Percentiles rank a stretch among this genome's conserved stretches.
These are phyloP conservation scores for Dunckerocampus dactyliophorus DNA, from an alignment of 2,113 vertebrate species.

Conservation along the genomic window DNA sequence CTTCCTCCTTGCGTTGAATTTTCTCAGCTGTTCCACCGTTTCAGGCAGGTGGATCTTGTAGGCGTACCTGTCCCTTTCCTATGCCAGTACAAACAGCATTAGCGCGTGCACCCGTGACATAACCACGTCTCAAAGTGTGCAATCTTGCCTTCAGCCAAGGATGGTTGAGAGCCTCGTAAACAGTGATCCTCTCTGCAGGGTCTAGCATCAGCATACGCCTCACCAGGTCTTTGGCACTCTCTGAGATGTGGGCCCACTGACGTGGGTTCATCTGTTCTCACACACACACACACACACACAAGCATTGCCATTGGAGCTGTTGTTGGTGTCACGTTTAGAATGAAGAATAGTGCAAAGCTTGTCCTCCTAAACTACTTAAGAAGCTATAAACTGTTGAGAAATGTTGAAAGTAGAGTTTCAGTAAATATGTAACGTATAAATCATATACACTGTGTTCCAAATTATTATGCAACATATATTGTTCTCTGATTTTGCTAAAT, in stretches of 20 bases:
- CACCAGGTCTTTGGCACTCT: conserved; percentile 98
- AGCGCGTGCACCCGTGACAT: neutral
- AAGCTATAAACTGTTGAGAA: neutral
- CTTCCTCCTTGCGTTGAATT: conserved; percentile 98
- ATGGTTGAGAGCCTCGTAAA: conserved; percentile 98
- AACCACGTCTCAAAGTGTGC: neutral
- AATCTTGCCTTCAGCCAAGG: conserved; percentile 92
- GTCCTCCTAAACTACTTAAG: neutral
- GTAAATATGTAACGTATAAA: too few relatives aligned
- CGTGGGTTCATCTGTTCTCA: conserved; percentile 90
- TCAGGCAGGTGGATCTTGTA: conserved; percentile 99
- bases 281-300: conserved; percentile 2
- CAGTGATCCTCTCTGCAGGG: conserved; percentile 97
- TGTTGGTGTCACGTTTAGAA: neutral
- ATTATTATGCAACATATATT: too few relatives aligned
- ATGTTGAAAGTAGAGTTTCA: too few relatives aligned
- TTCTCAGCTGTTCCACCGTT: conserved; percentile 97
- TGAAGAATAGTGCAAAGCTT: too few relatives aligned
- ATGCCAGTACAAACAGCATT: conserved; percentile 31
- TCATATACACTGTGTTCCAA: too few relatives aligned
- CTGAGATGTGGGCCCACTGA: conserved; percentile 98
- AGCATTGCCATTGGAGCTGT: conserved; percentile 1
- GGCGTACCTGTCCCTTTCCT: conserved; percentile 98
- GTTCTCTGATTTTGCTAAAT: too few relatives aligned
- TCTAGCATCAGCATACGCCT: conserved; percentile 99